Evolutionary conservation across 1,140 invertebrate genomes (phyloP).

Genomic region (Monochamus saltuarius): DNA sequence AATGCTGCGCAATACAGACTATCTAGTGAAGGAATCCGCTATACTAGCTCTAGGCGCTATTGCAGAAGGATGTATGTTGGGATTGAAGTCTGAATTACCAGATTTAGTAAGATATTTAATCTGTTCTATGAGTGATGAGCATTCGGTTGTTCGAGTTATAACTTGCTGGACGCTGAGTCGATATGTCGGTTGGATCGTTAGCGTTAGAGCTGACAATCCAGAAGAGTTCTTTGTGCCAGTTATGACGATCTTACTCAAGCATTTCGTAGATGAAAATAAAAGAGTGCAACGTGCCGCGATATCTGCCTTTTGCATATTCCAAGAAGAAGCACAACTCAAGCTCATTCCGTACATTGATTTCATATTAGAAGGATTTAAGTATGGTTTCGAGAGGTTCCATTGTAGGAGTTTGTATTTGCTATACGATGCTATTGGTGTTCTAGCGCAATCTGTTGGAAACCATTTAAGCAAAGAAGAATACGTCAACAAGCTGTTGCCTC

Average conservation of each 20-base stretch:
- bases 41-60: conserved; percentile 86
- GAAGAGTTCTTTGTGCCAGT: conserved; percentile 90
- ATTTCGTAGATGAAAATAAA: conserved; percentile 96
- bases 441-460: conserved; percentile 95
- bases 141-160: conserved; percentile 94
- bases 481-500: conserved; percentile 96
- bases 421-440: conserved; percentile 97
- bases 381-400: conserved; percentile 92
- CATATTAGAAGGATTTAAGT: conserved; percentile 94
- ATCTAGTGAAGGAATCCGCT: conserved; percentile 93
- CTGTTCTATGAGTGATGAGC: conserved; percentile 86
- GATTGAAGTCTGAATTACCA: conserved; percentile 92
- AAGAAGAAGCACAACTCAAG: conserved; percentile 97
- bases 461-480: conserved; percentile 95
- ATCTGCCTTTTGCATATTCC: conserved; percentile 97
- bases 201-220: conserved; percentile 81
- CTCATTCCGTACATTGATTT: conserved; percentile 95
- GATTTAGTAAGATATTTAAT: conserved; percentile 96
- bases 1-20: conserved; percentile 90
- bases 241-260: conserved; percentile 93
- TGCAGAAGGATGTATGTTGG: conserved; percentile 97
- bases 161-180: conserved; percentile 98
- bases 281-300: conserved; percentile 98
- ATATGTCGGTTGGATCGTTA: conserved; percentile 92
- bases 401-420: conserved; percentile 97